Base-by-base conservation (phyloP, 1,140 invertebrate genomes). In the Anoplolepis gracilipes region DNA sequence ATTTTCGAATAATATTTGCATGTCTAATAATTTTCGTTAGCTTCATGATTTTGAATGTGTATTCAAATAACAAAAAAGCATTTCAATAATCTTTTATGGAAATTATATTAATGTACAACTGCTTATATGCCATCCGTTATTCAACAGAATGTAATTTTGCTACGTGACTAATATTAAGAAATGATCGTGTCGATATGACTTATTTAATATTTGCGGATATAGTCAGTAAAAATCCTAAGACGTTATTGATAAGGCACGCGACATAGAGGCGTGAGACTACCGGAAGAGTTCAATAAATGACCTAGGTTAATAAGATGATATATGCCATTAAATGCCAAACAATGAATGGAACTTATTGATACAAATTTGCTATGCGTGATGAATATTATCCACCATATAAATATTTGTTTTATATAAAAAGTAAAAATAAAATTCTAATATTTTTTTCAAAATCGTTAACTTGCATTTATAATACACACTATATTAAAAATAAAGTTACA, bases 301-400 rank as follows among this genome's bases (percentile, higher is more conserved):
- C 73, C 73, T 57, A 77, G 42, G 53, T 65, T 85, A 65, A 67
- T 42, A 73, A 49, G 19, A 10, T 13, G 22, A 61, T n/a, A 19
- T 59, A 28, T 42, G 28, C 16, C 10, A 33, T 25, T 75, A 28
- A 49, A 19, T 46, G 57, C 36, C 30, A 33, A 57, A 81, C 36
- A 36, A 72, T 55, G 22, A 30, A 55, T 30, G 25, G 33, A 72
- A 81, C 59, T 42, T 57, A 42, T 70, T 36, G 49, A 30, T 72
- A 53, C 19, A 30, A 2, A 72, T 59, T 36, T 72, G 19, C 11
- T 39, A 81, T 22, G 33, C 30, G 22, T n/a, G n/a, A 39, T 70
- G 30, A 81, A n/a, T 70, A 33, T 19, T 55, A 39, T 1, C 10
- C 0, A 28, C 11, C 30, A 33, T 25, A 36, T 53, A 33, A 53